Evolutionary conservation across 2,797 vertebrate genomes (phyloP).

Genomic region (Rallus crepitans): DNA sequence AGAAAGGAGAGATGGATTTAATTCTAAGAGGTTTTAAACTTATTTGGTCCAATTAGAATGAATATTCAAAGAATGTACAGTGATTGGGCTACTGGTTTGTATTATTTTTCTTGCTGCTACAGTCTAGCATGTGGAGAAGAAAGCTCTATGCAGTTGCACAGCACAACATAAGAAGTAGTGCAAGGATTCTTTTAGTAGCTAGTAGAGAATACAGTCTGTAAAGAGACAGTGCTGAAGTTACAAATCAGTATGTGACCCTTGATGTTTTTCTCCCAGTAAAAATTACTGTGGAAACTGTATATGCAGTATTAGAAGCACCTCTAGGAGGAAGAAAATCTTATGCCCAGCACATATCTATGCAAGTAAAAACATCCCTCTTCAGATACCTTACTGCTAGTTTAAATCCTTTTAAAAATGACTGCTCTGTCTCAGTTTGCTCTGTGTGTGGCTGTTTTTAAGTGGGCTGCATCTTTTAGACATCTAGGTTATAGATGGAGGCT

Average conservation of each 20-base stretch:
- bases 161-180: background rate
- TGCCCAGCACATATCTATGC: background rate
- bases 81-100: background rate
- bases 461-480: background rate
- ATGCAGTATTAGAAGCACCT: background rate
- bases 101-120: slow-evolving; percentile 1
- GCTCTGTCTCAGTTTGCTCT: background rate
- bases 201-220: background rate
- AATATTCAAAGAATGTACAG: background rate
- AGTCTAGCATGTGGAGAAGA: background rate
- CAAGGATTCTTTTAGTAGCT: background rate
- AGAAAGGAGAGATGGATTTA: background rate
- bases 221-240: background rate
- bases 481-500: background rate
- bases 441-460: background rate
- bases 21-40: background rate
- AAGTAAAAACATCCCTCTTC: slow-evolving; percentile 22
- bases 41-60: background rate
- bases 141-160: background rate
- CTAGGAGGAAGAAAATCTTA: background rate
- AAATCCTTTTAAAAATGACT: background rate
- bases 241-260: background rate
- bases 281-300: slow-evolving; percentile 11
- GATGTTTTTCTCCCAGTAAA: background rate
- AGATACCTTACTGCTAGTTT: background rate